Conservation (phyloP, 2,113 vertebrate species). For the human region DNA sequence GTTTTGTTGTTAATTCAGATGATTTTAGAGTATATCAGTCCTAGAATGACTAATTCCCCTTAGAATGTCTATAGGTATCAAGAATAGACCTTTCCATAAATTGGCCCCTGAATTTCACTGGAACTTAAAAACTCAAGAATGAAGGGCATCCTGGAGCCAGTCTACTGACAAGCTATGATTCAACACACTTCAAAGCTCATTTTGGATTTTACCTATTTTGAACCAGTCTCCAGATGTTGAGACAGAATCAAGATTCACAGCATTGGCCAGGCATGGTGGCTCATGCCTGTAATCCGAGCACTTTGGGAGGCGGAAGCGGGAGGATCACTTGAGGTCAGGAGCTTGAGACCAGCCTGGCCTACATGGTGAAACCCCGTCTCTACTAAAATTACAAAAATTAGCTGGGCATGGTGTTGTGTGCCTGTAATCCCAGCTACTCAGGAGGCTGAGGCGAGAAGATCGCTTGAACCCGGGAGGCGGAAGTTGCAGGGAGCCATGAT, state of each 20-base stretch:
- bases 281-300: no score
- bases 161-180: not conserved
- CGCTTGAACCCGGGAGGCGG: no score
- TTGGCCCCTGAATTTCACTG: not conserved
- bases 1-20: not conserved
- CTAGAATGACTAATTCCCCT: not conserved
- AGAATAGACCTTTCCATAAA: not conserved
- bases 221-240: not conserved
- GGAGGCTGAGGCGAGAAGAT: no score
- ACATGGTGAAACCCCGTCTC: no score
- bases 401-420: no score
- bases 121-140: not conserved
- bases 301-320: no score
- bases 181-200: not conserved
- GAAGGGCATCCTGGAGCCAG: not conserved
- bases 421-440: no score
- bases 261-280: not conserved
- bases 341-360: no score
- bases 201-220: not conserved
- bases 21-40: not conserved
- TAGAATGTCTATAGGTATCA: not conserved
- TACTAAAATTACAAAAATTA: no score
- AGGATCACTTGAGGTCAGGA: no score
- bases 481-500: no score
- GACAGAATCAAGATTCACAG: not conserved